These are phyloP conservation scores for Progne subis DNA, from an alignment of 2,113 vertebrate genomes.

Conservation along the genomic window DNA sequence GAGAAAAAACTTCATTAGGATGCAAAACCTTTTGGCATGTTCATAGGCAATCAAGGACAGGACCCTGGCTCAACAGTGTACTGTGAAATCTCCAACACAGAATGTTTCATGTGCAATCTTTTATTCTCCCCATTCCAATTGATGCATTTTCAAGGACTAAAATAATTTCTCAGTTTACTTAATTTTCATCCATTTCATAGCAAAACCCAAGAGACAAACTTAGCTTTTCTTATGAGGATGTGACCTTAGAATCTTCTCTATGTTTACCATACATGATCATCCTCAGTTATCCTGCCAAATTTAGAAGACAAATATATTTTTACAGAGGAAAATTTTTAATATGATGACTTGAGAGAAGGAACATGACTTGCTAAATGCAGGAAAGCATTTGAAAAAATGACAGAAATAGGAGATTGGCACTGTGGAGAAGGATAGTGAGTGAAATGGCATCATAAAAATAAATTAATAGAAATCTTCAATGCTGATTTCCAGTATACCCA, in stretches of 20 bases:
- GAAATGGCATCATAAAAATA: not conserved
- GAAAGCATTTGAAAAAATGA: not conserved
- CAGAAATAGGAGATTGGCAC: not conserved
- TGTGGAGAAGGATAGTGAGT: not conserved
- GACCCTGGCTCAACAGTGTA: not conserved
- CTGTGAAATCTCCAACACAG: not conserved
- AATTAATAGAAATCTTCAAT: not conserved
- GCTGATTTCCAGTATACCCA: not conserved
- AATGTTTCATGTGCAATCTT: not conserved
- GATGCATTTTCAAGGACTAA: not conserved
- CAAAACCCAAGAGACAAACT: not conserved
- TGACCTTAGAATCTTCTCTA: not conserved
- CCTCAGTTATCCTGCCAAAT: not conserved
- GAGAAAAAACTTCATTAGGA: not conserved
- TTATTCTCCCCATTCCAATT: not conserved
- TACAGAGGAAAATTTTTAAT: not conserved
- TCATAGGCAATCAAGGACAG: not conserved
- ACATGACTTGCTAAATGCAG: not conserved
- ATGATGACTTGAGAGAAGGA: not conserved
- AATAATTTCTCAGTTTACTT: not conserved
- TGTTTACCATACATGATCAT: not conserved
- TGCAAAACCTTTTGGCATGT: not conserved
- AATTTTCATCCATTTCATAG: not conserved
- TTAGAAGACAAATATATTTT: not conserved
- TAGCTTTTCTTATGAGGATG: not conserved